phyloP scores from a whole-genome alignment of 1,140 invertebrate genomes.

The Meteorus sp. region DNA sequence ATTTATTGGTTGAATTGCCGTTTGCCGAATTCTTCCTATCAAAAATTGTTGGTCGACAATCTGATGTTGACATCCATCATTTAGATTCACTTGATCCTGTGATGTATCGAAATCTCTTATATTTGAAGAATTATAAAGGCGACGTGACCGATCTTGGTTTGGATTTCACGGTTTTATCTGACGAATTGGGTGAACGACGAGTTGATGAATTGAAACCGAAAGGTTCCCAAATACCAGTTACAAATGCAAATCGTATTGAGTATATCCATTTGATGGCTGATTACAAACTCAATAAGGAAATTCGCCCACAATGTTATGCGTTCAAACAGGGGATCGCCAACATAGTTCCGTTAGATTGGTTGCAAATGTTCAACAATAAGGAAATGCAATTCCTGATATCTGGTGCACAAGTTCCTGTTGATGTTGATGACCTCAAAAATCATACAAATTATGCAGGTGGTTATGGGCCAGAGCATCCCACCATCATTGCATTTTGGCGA shows the following conservation, averaged over 20 bases:
- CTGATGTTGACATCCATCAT: constrained; percentile 90
- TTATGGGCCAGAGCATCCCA: constrained; percentile 78
- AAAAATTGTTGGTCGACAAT: constrained; percentile 77
- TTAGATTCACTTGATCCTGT: constrained; percentile 90
- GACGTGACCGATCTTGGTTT: constrained; percentile 81
- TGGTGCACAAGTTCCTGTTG: constrained; percentile 89
- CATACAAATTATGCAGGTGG: constrained; percentile 87
- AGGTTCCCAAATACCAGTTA: constrained; percentile 88
- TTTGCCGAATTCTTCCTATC: constrained; percentile 91
- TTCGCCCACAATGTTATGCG: constrained; percentile 81
- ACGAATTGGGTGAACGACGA: constrained; percentile 88
- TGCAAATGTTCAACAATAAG: constrained; percentile 92
- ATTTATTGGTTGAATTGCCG: constrained; percentile 90
- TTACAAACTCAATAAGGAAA: constrained; percentile 93
- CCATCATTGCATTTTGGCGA: constrained; percentile 80
- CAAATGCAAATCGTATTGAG: constrained; percentile 89
- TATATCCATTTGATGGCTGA: constrained; percentile 96
- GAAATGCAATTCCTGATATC: constrained; percentile 94
- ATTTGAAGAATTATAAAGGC: constrained; percentile 79
- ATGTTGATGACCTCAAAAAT: constrained; percentile 83
- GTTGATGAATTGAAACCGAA: constrained; percentile 89
- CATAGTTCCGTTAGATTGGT: constrained; percentile 87
- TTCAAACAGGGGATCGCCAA: constrained; percentile 86
- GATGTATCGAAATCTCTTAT: constrained; percentile 88
- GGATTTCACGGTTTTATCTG: constrained; percentile 91